A percentile compares a stretch with the other conserved stretches of the same genome.
Conservation (phyloP, 2,888 invertebrate genomes). For the Emmelina monodactyla region DNA sequence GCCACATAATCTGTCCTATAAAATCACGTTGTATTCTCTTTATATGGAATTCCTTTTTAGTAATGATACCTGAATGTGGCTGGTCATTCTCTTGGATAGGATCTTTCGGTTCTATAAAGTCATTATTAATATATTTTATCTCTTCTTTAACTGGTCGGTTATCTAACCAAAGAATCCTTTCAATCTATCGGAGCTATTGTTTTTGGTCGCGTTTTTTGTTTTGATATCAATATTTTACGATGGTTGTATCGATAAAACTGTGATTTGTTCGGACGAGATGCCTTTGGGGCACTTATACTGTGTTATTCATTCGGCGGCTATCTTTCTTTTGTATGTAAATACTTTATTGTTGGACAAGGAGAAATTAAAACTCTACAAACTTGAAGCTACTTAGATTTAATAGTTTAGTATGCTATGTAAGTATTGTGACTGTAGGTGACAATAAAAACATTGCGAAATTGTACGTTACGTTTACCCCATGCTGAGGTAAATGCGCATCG, state of each 20-base stretch:
- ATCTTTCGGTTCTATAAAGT: slow-evolving; percentile 39
- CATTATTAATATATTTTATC: slow-evolving; percentile 56
- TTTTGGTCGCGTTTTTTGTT: slow-evolving; percentile 59
- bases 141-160: slow-evolving; percentile 43
- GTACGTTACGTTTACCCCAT: too few relatives aligned
- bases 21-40: not conserved
- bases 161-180: slow-evolving; percentile 58
- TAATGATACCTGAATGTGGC: slow-evolving; percentile 38
- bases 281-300: slow-evolving; percentile 35
- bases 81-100: slow-evolving; percentile 22
- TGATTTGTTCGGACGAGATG: slow-evolving; percentile 48
- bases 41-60: slow-evolving; percentile 5
- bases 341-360: slow-evolving; percentile 48
- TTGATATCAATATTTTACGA: slow-evolving; percentile 64
- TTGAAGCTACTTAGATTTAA: too few relatives aligned
- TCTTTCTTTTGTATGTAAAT: slow-evolving; percentile 53
- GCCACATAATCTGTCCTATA: not conserved
- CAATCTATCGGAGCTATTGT: slow-evolving; percentile 62
- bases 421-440: too few relatives aligned
- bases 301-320: slow-evolving; percentile 57
- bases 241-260: slow-evolving; percentile 55
- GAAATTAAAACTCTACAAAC: too few relatives aligned
- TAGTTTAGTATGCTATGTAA: too few relatives aligned
- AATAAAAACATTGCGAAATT: too few relatives aligned
- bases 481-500: too few relatives aligned